Evolutionary conservation across 2,888 invertebrate genomes (phyloP), one percentile per base, ranked within the genome.

Genomic region (Patella ulyssiponensis): DNA sequence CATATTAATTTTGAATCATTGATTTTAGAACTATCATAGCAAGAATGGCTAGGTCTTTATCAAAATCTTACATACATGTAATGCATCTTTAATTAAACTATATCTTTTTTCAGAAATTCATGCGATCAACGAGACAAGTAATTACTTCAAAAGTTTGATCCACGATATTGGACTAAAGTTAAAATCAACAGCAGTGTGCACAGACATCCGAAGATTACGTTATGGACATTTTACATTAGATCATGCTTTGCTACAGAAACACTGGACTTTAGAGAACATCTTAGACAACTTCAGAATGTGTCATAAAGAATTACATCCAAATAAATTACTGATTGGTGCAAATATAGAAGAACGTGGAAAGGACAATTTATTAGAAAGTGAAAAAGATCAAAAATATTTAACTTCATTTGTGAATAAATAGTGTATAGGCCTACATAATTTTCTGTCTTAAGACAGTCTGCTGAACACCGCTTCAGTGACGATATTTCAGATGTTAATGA

Each of bases 91-190:
- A 9, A 44, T 44, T 69, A 74, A 33, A 71, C 27, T 70, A 53
- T 75, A 53, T 79, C 76, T 79, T 76, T 44, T 86, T 86, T 71
- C 93, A 96, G 98, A 98, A 93, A 93, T 98, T 52, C 96, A 97
- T 89, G 94, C 95, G 58, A 94, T 97, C 44, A 97, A 98, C 92
- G 98, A 98, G 92, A 94, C 94, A 85, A 96, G 96, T 82, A 92
- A 72, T 1, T 89, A 87, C 76, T 92, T 99, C 23, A 95, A 94
- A 90, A 93, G 94, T 0, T 86, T 98, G n/a, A 92, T 98, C 17
- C 95, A 97, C 89, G 96, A 97, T 81, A 92, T 98, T 58, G 99
- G 97, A 5, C 90, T 95, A 1, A 94, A 95, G 88, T 89, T 98
- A 64, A 95, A 95, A 86, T 94, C 95, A 1, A 94, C 94, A 0